Evolutionary conservation across 1,140 invertebrate species (phyloP), one percentile per base, ranked within the genome.

Genomic region (Pectinophora gossypiella): DNA sequence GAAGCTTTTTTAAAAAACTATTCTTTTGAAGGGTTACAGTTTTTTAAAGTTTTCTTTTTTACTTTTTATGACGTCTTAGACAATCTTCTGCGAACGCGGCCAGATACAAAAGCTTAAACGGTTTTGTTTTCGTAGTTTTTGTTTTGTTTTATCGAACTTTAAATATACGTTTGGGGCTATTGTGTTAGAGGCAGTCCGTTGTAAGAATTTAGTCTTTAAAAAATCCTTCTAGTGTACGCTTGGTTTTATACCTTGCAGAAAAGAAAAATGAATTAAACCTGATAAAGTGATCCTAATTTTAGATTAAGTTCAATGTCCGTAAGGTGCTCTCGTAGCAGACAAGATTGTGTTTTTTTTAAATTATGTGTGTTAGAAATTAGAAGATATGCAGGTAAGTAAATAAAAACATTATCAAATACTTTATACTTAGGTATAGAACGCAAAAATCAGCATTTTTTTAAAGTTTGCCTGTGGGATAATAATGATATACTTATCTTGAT

Each of bases 161-260:
- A 86, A 84, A 83, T 84, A 84, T 79, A 84, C 65, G 76, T 77
- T 80, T 73, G 61, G 54, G 65, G 70, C 77, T 76, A 83, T 86
- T 86, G 76, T 85, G 76, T 84, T 74, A 73, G 76, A 73, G 68
- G 46, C 43, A 52, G 64, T 38, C 53, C 62, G 71, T 69, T 78
- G 65, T 68, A 56, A 63, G 71, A 74, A 80, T 58, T 86, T 85
- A 86, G 83, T 86, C 71, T 71, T 22, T 74, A 82, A 85, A 86
- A 83, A 86, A 82, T 78, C 77, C 44, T 73, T 73, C 72, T 61
- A 78, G 70, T 68, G 77, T 72, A 66, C 80, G 67, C 82, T 72
- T 61, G 79, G 51, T 44, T 76, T 61, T 48, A 27, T 52, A 45
- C 20, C 2, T 32, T 32, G n/a, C 9, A 32, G 27, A 32, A 32